Conservation (phyloP, 2,888 invertebrate species). For the Drosophila melanosoma region DNA sequence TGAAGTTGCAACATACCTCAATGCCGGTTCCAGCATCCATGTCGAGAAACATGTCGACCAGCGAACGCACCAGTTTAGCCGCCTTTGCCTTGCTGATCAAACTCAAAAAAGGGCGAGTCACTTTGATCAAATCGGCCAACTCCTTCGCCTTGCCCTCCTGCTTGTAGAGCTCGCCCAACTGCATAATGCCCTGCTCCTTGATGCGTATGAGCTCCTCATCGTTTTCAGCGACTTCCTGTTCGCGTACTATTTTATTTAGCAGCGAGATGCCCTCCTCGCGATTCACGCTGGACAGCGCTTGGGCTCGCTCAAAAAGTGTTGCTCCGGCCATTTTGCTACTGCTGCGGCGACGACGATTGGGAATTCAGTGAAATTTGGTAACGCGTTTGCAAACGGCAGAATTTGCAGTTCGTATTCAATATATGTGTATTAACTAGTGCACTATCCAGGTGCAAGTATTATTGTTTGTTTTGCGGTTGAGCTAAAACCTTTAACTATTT, state of each 20-base stretch:
- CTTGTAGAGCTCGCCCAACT: constrained; percentile 96
- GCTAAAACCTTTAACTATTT: constrained; percentile 38
- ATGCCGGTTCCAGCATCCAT: constrained; percentile 98
- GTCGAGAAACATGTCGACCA: constrained; percentile 98
- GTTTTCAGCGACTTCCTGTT: constrained; percentile 91
- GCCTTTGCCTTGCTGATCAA: constrained; percentile 99
- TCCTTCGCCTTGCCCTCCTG: constrained; percentile 97
- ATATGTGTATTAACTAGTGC: constrained; percentile 32
- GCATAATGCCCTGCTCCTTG: constrained; percentile 97
- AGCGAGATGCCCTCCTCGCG: constrained; percentile 91
- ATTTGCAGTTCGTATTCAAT: constrained; percentile 23
- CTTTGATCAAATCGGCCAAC: constrained; percentile 96
- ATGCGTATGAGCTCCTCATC: constrained; percentile 96
- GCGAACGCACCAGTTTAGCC: constrained; percentile 97
- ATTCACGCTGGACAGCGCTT: constrained; percentile 90
- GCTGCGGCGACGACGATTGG: constrained; percentile 51
- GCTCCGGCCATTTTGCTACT: constrained; percentile 92
- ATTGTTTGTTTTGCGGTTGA: constrained; percentile 33
- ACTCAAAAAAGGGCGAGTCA: constrained; percentile 97
- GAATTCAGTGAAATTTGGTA: constrained; percentile 35
- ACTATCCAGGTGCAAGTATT: constrained; percentile 30
- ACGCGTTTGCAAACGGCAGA: constrained; percentile 24
- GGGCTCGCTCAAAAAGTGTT: constrained; percentile 94
- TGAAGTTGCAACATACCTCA: constrained; percentile 86
- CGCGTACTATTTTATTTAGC: constrained; percentile 91